These are phyloP conservation scores for Microcebus griseorufus DNA, from an alignment of 2,113 vertebrate species.

Conservation along the genomic window DNA sequence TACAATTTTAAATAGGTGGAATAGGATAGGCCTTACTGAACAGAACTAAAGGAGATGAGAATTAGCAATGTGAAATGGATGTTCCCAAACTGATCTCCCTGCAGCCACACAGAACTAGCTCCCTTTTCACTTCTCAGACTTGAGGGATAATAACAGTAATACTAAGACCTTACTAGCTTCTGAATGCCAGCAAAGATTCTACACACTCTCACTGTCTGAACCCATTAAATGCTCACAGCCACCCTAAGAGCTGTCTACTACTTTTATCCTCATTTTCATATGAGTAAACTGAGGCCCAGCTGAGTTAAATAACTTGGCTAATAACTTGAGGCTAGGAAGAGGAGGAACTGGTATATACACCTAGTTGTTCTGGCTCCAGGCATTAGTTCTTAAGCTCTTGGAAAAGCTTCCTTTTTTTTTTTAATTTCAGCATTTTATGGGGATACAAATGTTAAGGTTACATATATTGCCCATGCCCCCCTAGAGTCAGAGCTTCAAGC, in stretches of 20 bases:
- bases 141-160: neutral
- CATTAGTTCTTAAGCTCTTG: neutral
- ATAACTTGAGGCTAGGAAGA: neutral
- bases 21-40: neutral
- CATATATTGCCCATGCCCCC: no score
- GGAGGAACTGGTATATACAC: neutral
- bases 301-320: neutral
- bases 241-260: neutral
- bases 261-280: neutral
- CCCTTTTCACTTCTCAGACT: neutral
- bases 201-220: neutral
- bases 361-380: neutral
- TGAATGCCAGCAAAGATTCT: neutral
- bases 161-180: neutral
- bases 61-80: neutral
- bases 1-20: neutral
- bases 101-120: fast-evolving
- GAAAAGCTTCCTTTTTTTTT: no score
- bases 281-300: neutral
- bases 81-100: neutral
- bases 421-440: no score
- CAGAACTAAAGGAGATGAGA: neutral
- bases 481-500: no score
- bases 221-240: neutral
- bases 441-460: no score